phyloP scores from a whole-genome alignment of 2,888 invertebrate species.

The Bugulina stolonifera region DNA sequence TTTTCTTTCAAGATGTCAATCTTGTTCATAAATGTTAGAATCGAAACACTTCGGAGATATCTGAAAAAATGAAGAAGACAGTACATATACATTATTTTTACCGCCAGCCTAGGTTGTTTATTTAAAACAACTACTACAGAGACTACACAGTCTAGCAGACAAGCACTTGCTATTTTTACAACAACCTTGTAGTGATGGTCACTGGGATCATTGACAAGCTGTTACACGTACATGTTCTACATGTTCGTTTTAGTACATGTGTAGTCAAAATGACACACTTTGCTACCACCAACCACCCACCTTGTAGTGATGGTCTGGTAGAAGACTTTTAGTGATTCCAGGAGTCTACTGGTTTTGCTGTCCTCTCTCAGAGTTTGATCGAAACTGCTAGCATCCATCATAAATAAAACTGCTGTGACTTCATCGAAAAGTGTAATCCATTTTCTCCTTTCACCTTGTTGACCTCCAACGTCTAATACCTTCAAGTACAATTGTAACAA shows the following conservation, averaged over 20 bases:
- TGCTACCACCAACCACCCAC: conserved; percentile 55
- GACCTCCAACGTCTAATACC: conserved; percentile 80
- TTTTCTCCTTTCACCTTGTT: conserved; percentile 72
- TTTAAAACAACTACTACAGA: no score
- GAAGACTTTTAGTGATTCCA: conserved; percentile 68
- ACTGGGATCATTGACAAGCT: no score
- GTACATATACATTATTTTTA: not conserved
- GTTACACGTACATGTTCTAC: no score
- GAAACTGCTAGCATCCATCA: conserved; percentile 74
- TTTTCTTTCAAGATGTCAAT: conserved; percentile 71
- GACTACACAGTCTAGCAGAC: no score
- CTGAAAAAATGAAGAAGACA: conserved; percentile 51
- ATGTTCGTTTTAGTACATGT: no score
- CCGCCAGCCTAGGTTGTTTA: no score
- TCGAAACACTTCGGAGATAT: conserved; percentile 67
- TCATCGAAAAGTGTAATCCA: conserved; percentile 81
- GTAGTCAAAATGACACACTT: no score
- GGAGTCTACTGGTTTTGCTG: conserved; percentile 63
- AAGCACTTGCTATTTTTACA: no score
- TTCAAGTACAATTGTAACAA: no score
- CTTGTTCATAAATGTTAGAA: conserved; percentile 77
- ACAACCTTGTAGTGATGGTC: no score
- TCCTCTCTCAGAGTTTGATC: conserved; percentile 72
- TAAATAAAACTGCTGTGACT: conserved; percentile 72
- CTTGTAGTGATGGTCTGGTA: conserved; percentile 72